A percentile compares a stretch with the other conserved stretches of the same genome.
Conservation (phyloP, 2,113 vertebrate genomes). For the Chloebia gouldiae region DNA sequence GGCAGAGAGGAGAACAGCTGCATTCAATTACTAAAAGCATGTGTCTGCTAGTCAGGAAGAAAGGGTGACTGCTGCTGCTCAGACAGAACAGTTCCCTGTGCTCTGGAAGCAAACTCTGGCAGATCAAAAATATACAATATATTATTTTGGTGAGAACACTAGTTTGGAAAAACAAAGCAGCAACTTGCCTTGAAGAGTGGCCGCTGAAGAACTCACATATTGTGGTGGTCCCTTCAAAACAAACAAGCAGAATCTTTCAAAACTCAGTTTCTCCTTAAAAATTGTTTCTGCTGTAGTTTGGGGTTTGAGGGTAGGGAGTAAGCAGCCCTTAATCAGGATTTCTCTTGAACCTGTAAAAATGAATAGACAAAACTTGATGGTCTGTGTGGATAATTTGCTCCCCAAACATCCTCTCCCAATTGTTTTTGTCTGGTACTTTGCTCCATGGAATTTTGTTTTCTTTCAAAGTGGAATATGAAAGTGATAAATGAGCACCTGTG, state of each 20-base stretch:
- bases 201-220: not conserved
- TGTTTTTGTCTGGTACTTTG: not conserved
- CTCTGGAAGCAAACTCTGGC: not conserved
- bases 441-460: not conserved
- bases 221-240: not conserved
- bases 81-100: not conserved
- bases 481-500: not conserved
- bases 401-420: not conserved
- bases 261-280: not conserved
- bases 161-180: not conserved
- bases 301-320: not conserved
- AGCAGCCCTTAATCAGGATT: not conserved
- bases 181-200: not conserved
- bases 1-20: not conserved
- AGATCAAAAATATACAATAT: not conserved
- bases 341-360: not conserved
- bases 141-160: not conserved
- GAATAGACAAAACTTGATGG: not conserved
- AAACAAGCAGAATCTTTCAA: not conserved
- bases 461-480: constrained; percentile 5
- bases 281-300: not conserved
- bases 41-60: not conserved
- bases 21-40: not conserved
- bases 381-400: not conserved
- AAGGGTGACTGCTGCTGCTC: not conserved